Evolutionary conservation across 2,797 vertebrate species (phyloP).

Genomic region (Enteromius paludinosus): DNA sequence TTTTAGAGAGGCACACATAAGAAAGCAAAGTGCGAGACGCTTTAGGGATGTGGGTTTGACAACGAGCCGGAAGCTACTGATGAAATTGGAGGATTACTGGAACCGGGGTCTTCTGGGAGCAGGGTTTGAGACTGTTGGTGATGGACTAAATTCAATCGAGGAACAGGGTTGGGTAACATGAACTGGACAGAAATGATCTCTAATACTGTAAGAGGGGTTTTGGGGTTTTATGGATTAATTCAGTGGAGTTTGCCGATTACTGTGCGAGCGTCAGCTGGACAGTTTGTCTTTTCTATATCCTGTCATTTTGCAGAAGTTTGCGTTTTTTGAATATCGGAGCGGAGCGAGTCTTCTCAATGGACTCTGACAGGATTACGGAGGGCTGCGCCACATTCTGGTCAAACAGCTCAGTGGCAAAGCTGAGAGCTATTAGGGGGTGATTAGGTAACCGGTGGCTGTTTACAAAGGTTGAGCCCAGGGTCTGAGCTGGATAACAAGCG

Average conservation of each 20-base stretch:
- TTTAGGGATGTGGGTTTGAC: slow-evolving; percentile 46
- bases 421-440: slow-evolving; percentile 59
- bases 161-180: slow-evolving; percentile 49
- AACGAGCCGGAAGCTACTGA: slow-evolving; percentile 44
- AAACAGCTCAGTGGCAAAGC: slow-evolving; percentile 57
- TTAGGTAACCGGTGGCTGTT: slow-evolving; percentile 63
- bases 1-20: slow-evolving; percentile 35
- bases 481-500: slow-evolving; percentile 51
- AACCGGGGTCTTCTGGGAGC: slow-evolving; percentile 42
- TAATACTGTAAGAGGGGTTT: slow-evolving; percentile 42
- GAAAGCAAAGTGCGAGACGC: slow-evolving; percentile 35
- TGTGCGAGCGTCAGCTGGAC: slow-evolving; percentile 27
- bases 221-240: slow-evolving; percentile 49
- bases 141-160: slow-evolving; percentile 51
- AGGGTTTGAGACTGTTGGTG: slow-evolving; percentile 45
- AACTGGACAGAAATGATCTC: slow-evolving; percentile 47
- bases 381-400: slow-evolving; percentile 50
- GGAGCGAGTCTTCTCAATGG: slow-evolving; percentile 36
- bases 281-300: slow-evolving; percentile 33
- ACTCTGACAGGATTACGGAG: slow-evolving; percentile 47
- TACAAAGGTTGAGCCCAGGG: slow-evolving; percentile 52
- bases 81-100: slow-evolving; percentile 53
- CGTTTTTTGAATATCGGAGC: slow-evolving; percentile 43
- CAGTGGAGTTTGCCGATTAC: slow-evolving; percentile 25
- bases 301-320: slow-evolving; percentile 49